A percentile compares a stretch with the other conserved stretches of the same genome.
These are phyloP conservation scores for Gymnarchus niloticus DNA, from an alignment of 2,113 vertebrate species.

Conservation along the genomic window DNA sequence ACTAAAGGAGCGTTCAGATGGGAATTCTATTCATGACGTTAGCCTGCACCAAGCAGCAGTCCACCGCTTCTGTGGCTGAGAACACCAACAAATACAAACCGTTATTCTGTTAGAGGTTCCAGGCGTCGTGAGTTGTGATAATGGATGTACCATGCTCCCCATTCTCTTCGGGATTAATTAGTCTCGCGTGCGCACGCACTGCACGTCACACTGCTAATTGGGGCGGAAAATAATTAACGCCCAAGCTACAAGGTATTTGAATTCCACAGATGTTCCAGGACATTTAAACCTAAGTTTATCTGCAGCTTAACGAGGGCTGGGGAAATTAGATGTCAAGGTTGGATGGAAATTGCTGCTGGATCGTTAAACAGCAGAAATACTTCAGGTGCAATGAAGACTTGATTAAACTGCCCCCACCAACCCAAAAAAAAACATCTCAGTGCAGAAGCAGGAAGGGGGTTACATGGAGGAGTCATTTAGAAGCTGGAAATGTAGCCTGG, in stretches of 20 bases:
- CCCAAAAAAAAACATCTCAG: neutral
- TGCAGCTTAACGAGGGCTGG: neutral
- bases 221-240: neutral
- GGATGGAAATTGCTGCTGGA: neutral
- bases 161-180: neutral
- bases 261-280: neutral
- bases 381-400: neutral
- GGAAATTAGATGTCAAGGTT: neutral
- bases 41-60: neutral
- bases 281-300: neutral
- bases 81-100: neutral
- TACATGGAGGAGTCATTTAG: neutral
- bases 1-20: too few species aligned
- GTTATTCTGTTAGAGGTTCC: neutral
- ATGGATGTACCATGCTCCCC: neutral
- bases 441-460: neutral
- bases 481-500: neutral
- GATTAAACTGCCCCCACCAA: neutral
- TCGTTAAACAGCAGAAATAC: slow-evolving; percentile 1
- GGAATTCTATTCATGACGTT: neutral
- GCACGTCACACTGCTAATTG: neutral
- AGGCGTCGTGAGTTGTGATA: neutral
- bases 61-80: too few species aligned
- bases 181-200: neutral
- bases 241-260: neutral